Evolutionary conservation across 1,140 invertebrate genomes (phyloP).

Genomic region (Anoplophora glabripennis): DNA sequence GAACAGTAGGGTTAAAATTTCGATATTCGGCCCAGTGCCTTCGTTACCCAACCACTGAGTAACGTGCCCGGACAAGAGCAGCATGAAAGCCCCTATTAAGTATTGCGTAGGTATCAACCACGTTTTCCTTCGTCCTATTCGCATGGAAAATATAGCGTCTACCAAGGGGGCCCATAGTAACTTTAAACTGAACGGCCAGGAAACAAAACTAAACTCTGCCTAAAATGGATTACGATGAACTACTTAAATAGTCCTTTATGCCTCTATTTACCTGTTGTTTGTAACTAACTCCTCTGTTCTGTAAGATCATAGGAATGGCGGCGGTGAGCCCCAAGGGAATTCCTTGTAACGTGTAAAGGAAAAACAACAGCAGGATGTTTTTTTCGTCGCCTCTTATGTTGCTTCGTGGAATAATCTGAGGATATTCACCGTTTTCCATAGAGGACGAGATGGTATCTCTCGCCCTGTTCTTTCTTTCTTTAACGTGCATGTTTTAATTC

Average conservation of each 20-base stretch:
- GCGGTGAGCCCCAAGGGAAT: conserved; percentile 92
- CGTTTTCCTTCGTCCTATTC: conserved; percentile 91
- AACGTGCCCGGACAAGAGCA: conserved; percentile 74
- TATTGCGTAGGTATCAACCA: conserved; percentile 96
- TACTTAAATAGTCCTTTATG: neutral
- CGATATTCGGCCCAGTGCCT: conserved; percentile 70
- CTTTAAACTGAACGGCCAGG: conserved; percentile 98
- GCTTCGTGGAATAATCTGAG: conserved; percentile 4
- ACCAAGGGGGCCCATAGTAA: conserved; percentile 97
- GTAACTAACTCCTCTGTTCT: conserved; percentile 87
- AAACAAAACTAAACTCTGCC: conserved; percentile 97
- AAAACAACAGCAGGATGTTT: conserved; percentile 83
- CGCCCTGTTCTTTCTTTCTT: too few relatives aligned
- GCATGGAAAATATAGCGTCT: conserved; percentile 80
- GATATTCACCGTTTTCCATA: conserved; percentile 27
- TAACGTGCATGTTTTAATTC: too few relatives aligned
- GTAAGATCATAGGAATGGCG: conserved; percentile 93
- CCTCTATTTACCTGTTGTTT: conserved; percentile 65
- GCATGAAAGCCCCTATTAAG: conserved; percentile 79
- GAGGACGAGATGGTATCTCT: conserved; percentile 2
- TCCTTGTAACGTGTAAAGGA: conserved; percentile 93
- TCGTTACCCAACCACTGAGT: conserved; percentile 72
- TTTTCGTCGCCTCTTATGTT: conserved; percentile 60
- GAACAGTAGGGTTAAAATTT: conserved; percentile 80
- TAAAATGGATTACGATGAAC: conserved; percentile 52